Evolutionary conservation across 2,113 vertebrate genomes (phyloP).

Genomic region (Pelecanoides urinatrix): DNA sequence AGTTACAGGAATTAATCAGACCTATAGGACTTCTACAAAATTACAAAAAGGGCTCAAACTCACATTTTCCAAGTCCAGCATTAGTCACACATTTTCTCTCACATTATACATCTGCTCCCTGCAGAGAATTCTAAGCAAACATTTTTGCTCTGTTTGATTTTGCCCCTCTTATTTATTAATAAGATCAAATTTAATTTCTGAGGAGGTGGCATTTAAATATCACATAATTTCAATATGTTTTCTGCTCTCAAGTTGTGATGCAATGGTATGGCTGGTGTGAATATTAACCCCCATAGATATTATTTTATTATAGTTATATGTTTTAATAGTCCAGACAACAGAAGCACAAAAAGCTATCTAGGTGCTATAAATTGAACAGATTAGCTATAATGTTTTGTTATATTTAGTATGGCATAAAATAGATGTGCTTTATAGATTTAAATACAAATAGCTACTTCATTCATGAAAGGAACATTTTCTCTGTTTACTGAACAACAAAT

Average conservation of each 20-base stretch:
- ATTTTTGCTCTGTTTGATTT: background rate
- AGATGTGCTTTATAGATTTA: slow-evolving; percentile 27
- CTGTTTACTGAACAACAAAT: slow-evolving; percentile 16
- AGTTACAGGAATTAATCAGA: background rate
- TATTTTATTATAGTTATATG: slow-evolving; percentile 17
- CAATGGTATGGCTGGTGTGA: background rate
- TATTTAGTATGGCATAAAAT: slow-evolving; percentile 37
- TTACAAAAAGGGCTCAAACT: background rate
- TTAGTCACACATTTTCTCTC: background rate
- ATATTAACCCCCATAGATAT: background rate
- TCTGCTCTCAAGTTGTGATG: background rate
- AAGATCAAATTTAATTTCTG: background rate
- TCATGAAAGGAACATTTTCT: slow-evolving; percentile 1
- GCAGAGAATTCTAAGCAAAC: background rate
- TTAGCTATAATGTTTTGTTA: slow-evolving; percentile 35
- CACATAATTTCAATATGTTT: background rate
- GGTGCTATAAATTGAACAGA: slow-evolving; percentile 48
- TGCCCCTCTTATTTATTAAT: background rate
- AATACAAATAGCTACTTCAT: slow-evolving; percentile 19
- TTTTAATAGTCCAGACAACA: slow-evolving; percentile 36
- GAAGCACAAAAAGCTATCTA: slow-evolving; percentile 4
- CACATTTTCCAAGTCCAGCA: background rate
- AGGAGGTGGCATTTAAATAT: background rate
- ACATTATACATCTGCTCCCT: background rate
- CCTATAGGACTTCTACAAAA: background rate